These are phyloP conservation scores for Drosophila dives DNA, from an alignment of 2,888 invertebrate species.

Conservation along the genomic window DNA sequence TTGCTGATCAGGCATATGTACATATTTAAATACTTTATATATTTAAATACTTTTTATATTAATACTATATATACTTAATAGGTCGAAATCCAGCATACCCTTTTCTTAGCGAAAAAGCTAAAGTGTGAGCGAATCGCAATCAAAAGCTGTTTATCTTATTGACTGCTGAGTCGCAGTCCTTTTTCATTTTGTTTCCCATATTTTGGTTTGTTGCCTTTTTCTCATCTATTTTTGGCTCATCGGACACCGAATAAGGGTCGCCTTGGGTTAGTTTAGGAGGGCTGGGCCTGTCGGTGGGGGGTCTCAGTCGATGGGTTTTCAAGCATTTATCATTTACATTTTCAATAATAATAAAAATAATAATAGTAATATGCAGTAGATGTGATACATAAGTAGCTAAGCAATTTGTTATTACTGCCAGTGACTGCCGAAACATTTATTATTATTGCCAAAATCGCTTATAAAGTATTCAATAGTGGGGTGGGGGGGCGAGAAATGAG, in stretches of 20 bases:
- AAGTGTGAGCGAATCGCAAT: slow-evolving; percentile 50
- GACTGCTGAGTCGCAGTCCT: slow-evolving; percentile 44
- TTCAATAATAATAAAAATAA: slow-evolving; percentile 52
- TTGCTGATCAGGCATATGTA: background rate
- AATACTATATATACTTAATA: background rate
- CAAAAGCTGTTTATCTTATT: slow-evolving; percentile 76
- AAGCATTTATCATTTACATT: slow-evolving; percentile 70
- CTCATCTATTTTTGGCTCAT: slow-evolving; percentile 37
- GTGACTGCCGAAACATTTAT: slow-evolving; percentile 58
- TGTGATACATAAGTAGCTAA: slow-evolving; percentile 41
- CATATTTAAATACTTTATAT: no score
- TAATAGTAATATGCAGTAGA: slow-evolving; percentile 36
- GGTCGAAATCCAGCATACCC: background rate
- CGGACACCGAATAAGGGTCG: slow-evolving; percentile 54
- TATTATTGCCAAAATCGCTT: slow-evolving; percentile 67
- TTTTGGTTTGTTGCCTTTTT: slow-evolving; percentile 6
- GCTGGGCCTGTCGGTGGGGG: background rate
- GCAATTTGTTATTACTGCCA: slow-evolving; percentile 54
- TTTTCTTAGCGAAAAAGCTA: background rate
- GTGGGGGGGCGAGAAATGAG: background rate
- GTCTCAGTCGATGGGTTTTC: slow-evolving; percentile 22
- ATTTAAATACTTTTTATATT: no score
- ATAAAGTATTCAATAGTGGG: slow-evolving; percentile 70
- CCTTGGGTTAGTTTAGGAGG: slow-evolving; percentile 6
- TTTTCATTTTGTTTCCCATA: slow-evolving; percentile 12